Base-by-base conservation (phyloP, 2,888 invertebrate species). In the Apoda limacodes region DNA sequence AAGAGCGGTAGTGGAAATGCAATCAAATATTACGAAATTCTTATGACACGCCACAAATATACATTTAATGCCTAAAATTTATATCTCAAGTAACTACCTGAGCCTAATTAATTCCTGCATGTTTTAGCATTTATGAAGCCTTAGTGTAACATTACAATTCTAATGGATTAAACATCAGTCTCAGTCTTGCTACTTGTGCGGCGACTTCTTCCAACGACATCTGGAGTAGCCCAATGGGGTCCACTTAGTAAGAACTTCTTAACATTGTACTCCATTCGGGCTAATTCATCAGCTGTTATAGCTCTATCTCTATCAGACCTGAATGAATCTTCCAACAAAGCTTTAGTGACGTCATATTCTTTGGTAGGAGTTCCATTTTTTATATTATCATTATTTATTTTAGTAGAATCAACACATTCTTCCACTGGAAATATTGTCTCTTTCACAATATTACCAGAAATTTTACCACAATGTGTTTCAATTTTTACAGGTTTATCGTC, bases 231-330 rank as follows among this genome's bases (percentile, higher is more conserved):
- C 76, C 78, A 80, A 26, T 72, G 67, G 10, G 76, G 70, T 2
- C 82, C 81, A 34, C 88, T 88, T 55, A 88, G 74, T 46, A 89
- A 64, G 61, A 89, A 88, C 58, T 87, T 85, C 62, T 88, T 88
- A n/a, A 89, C 89, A 56, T 89, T 88, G 52, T 88, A 88, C 55
- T 89, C 89, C 88, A 89, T 89, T 55, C 88, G 84, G 11, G 87
- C 87, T 46, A 88, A 83, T 56, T 86, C 85, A 44, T 85, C 84
- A 5, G 82, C 68, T 11, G 80, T 65, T 36, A 80, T 72, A 30
- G 72, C 67, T 40, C 68, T 74, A 26, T 70, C 67, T 9, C 57
- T 55, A 39, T 68, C 71, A 3, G 55, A 53, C 37, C 65, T 60
- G 20, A 69, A 50, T 3, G 56, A 59, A 6, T 50, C 51, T 26